Percentiles rank a stretch among this genome's conserved stretches.
These are phyloP conservation scores for Ophonus ardosiacus DNA, from an alignment of 2,888 invertebrate species.

Conservation along the genomic window DNA sequence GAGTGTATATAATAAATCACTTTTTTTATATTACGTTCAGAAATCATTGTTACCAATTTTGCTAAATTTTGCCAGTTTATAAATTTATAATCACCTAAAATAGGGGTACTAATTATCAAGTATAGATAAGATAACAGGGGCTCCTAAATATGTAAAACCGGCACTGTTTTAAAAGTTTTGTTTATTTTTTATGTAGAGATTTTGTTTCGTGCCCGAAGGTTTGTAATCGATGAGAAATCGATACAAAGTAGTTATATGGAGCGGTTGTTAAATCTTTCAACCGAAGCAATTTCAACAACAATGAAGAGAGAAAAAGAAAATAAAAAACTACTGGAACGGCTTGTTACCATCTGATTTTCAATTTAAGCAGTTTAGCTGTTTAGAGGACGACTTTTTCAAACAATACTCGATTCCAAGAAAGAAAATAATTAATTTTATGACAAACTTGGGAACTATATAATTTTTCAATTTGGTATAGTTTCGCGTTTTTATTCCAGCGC, in stretches of 20 bases:
- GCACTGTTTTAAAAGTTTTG: neutral
- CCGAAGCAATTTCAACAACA: slow-evolving; percentile 13
- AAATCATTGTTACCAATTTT: no score
- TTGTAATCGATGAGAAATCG: slow-evolving; percentile 49
- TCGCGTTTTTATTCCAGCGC: no score
- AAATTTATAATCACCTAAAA: no score
- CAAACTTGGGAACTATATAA: neutral
- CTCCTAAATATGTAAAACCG: neutral
- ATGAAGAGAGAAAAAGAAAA: slow-evolving; percentile 6
- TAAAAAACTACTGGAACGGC: slow-evolving; percentile 5
- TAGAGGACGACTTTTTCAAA: neutral
- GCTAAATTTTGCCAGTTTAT: no score
- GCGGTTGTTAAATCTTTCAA: slow-evolving; percentile 28
- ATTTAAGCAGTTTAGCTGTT: slow-evolving; percentile 1
- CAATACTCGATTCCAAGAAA: slow-evolving; percentile 1
- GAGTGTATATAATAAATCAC: no score
- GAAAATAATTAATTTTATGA: neutral
- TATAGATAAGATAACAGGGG: neutral
- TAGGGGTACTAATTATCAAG: no score
- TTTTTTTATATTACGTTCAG: no score
- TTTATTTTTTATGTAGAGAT: slow-evolving; percentile 19
- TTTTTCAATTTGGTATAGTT: no score
- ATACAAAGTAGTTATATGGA: slow-evolving; percentile 37
- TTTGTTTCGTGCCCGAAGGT: slow-evolving; percentile 13
- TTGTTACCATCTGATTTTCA: slow-evolving; percentile 30